Evolutionary conservation across 2,113 vertebrate genomes (phyloP).

Genomic region (Balaeniceps rex): DNA sequence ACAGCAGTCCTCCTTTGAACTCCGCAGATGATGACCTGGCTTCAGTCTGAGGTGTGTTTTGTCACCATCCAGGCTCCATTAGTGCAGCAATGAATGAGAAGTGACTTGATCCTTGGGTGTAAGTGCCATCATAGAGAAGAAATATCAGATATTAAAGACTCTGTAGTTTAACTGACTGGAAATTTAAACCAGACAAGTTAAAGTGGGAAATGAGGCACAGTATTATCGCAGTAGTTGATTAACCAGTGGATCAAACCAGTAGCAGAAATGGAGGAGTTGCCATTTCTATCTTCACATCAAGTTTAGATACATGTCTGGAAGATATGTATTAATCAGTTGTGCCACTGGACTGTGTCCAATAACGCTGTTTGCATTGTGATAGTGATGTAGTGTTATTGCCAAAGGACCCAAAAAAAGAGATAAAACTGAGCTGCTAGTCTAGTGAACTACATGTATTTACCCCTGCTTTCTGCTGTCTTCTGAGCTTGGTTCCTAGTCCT

Average conservation of each 20-base stretch:
- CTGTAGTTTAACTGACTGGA: neutral
- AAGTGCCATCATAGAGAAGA: neutral
- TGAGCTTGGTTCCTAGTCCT: neutral
- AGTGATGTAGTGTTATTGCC: neutral
- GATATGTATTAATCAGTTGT: neutral
- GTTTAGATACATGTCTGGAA: neutral
- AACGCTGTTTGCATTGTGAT: neutral
- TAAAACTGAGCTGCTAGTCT: neutral
- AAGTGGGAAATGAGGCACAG: neutral
- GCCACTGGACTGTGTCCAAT: neutral
- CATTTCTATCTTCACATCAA: neutral
- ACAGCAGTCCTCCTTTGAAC: neutral
- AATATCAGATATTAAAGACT: neutral
- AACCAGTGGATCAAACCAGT: neutral
- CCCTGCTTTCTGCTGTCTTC: neutral
- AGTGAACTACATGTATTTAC: neutral
- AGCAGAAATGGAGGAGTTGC: neutral
- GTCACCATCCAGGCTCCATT: neutral
- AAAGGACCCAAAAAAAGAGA: neutral
- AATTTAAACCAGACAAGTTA: constrained; percentile 14
- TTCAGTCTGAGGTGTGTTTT: neutral
- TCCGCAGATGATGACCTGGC: neutral
- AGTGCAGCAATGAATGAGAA: neutral
- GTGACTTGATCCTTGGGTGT: neutral
- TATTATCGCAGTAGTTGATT: neutral